These are phyloP conservation scores for Peromyscus polionotus DNA, from an alignment of 2,113 vertebrate species.

Conservation along the genomic window DNA sequence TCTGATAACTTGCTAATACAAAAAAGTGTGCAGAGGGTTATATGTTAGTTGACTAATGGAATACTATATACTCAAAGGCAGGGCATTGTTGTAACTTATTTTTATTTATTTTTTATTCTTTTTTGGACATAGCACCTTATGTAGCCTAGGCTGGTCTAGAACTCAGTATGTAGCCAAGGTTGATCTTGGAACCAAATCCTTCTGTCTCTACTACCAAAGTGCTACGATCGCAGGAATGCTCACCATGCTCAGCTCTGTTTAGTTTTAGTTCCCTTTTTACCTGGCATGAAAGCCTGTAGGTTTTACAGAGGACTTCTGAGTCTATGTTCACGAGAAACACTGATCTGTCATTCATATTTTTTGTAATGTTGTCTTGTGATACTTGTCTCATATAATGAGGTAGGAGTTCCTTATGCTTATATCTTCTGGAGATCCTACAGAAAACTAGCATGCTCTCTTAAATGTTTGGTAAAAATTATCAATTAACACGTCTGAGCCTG, in stretches of 20 bases:
- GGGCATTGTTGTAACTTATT: background rate
- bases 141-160: background rate
- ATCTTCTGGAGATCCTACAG: background rate
- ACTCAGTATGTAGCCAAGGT: background rate
- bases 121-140: background rate
- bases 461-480: background rate
- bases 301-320: background rate
- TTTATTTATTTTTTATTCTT: background rate
- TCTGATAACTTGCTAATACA: background rate
- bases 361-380: background rate
- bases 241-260: background rate
- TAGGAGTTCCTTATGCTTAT: background rate
- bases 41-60: background rate
- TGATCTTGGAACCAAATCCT: background rate
- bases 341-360: background rate
- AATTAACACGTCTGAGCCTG: background rate
- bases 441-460: background rate
- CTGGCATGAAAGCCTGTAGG: background rate
- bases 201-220: background rate
- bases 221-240: background rate
- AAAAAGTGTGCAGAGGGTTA: background rate
- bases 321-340: background rate
- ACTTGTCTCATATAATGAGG: background rate
- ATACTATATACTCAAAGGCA: background rate
- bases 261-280: background rate